Evolutionary conservation across 2,888 invertebrate genomes (phyloP), one percentile per base, ranked within the genome.

Genomic region (Trissolcus brochymenae): DNA sequence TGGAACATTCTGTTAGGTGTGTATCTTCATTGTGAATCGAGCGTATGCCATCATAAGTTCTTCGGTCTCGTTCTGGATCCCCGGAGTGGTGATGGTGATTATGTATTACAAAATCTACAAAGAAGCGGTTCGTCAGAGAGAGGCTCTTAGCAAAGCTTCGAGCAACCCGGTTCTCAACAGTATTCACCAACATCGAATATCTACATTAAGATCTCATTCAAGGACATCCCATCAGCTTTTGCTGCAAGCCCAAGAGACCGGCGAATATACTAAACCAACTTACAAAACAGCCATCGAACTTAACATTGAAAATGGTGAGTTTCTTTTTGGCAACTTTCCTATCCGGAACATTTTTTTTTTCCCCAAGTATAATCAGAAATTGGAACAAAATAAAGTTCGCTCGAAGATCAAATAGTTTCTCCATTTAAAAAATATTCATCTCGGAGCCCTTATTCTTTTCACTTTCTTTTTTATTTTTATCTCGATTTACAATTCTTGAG

Each of bases 61-160:
- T 65, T 95, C 95, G 76, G 94, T 97, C 43, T 96, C 96, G 40
- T 97, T 97, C 89, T 97, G 96, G 96, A 95, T 97, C 87, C 97
- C 97, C 6, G 96, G 96, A 84, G 88, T 96, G 66, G 96, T 97
- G 43, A 97, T 97, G 97, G 93, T 97, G 84, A 94, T 95, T 49
- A 96, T 96, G 94, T 97, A 97, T 90, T 95, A 92, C 90, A 92
- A 95, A 86, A 96, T 96, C 87, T 90, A 90, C 86, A 91, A 95
- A 86, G 95, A 95, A 90, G 95, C 95, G 1, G 93, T 95, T 13
- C 91, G 95, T 61, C 95, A 96, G 86, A 91, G 95, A 75, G 95
- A 95, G 87, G 95, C 95, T 0, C 89, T 96, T 53, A 95, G 95
- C 53, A 91, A 95, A 74, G 95, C 95, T 7, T 95, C 95, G 57